Evolutionary conservation across 2,797 vertebrate genomes (phyloP).

Genomic region (Crocidura indochinensis): DNA sequence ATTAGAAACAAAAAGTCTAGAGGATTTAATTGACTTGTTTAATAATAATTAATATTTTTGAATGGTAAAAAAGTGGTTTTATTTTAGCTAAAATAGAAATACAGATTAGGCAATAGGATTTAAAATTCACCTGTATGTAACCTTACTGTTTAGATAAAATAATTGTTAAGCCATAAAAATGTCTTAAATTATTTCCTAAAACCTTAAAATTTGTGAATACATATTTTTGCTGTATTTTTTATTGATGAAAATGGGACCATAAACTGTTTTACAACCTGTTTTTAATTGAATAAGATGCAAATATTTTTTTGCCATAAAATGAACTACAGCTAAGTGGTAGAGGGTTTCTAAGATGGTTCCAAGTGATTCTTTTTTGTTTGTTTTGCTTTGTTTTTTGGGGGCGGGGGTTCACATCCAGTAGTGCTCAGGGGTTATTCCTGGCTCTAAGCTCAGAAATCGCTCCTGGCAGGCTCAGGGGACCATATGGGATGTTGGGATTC

Average conservation of each 20-base stretch:
- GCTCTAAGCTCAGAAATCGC: too few species aligned
- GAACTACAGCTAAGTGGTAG: neutral
- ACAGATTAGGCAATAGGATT: conserved; percentile 37
- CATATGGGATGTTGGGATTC: too few species aligned
- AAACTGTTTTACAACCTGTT: conserved; percentile 6
- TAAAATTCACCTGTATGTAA: conserved; percentile 14
- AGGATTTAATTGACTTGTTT: conserved; percentile 5
- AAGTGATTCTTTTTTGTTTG: neutral
- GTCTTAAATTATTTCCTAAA: conserved; percentile 19
- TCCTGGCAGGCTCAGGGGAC: too few species aligned
- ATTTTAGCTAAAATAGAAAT: conserved; percentile 35
- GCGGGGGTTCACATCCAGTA: too few species aligned
- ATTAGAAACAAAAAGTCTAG: conserved; percentile 36
- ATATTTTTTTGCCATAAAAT: conserved; percentile 17
- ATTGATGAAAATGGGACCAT: conserved; percentile 8
- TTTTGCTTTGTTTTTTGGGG: too few species aligned
- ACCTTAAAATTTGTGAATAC: neutral
- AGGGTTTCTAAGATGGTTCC: neutral
- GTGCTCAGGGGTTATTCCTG: too few species aligned
- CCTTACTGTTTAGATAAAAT: neutral
- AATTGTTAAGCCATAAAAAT: neutral
- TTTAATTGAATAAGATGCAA: neutral
- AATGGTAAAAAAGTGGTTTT: neutral
- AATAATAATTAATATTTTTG: neutral
- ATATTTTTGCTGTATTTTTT: neutral